Evolutionary conservation across 2,888 invertebrate species (phyloP), one percentile per base, ranked within the genome.

Genomic region (Cheiracanthium punctorium): DNA sequence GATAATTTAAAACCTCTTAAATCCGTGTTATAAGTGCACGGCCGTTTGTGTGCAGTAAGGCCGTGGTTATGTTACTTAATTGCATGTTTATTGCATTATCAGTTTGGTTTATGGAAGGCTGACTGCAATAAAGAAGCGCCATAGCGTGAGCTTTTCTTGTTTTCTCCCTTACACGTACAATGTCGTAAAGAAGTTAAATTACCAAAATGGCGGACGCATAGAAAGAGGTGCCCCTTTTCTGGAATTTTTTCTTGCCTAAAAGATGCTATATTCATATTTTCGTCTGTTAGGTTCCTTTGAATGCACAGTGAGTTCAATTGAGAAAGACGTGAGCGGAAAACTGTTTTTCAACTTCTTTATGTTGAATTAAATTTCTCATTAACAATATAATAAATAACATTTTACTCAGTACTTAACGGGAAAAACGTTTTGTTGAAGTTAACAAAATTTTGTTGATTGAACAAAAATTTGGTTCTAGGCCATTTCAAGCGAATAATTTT

Each of bases 31-130:
- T 79, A 85, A 85, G 85, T 74, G 80, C 58, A 33, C 30, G 74
- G 74, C 65, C 85, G 69, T 69, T 70, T 41, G 73, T 37, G 70
- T 80, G 85, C 37, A 74, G 74, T 80, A 80, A 69, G 85, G 64
- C 70, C 64, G 71, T 80, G 75, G 81, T 77, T 81, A 87, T 80
- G 82, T 80, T 80, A 80, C 82, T 87, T 87, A 80, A 87, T 87
- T 87, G 87, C 87, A 77, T 82, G 87, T 87, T 87, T 87, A 87
- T 87, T 87, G 75, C 79, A 82, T 82, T 87, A 82, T 87, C 82
- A 87, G 80, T 87, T 87, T 75, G 79, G 74, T 87, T 87, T 87
- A 82, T 87, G 82, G 80, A 48, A 80, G 82, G 69, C 82, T 67
- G 75, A 75, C 48, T 80, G 80, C 70, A 80, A 80, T 85, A 85